A percentile compares a stretch with the other conserved stretches of the same genome.
Evolutionary conservation across 1,140 invertebrate genomes (phyloP).

Genomic region (Melipona quadrifasciata): DNA sequence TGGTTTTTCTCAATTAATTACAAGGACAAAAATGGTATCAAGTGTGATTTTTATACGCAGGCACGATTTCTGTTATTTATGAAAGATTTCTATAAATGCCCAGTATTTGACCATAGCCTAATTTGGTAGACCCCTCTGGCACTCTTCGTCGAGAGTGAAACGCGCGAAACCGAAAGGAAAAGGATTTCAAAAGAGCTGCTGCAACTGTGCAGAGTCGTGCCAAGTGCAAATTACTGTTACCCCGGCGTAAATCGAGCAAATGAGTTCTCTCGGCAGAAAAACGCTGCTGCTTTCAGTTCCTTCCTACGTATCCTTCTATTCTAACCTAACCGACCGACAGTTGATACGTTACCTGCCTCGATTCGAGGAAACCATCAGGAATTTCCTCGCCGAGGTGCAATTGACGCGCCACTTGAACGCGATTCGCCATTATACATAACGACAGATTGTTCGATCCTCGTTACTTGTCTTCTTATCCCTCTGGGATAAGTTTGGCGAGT

Average conservation of each 20-base stretch:
- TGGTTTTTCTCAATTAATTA: not conserved
- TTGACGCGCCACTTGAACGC: conserved; percentile 1
- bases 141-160: not conserved
- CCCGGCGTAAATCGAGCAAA: not conserved
- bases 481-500: not conserved
- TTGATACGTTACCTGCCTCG: conserved; percentile 1
- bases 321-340: not conserved
- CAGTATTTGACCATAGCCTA: not conserved
- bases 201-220: not conserved
- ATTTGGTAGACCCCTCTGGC: not conserved
- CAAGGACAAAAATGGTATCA: not conserved
- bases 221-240: conserved; percentile 21
- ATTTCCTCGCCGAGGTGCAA: conserved; percentile 4
- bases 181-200: conserved; percentile 17
- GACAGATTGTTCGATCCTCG: not conserved
- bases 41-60: not conserved
- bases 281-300: conserved; percentile 14
- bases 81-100: too few relatives aligned
- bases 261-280: conserved; percentile 1
- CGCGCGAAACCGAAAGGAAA: not conserved
- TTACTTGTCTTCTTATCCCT: not conserved
- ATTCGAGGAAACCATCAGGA: not conserved
- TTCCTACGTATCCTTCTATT: not conserved
- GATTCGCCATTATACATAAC: not conserved
- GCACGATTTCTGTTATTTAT: too few relatives aligned